These are phyloP conservation scores for Uromys caudimaculatus DNA, from an alignment of 2,797 vertebrate genomes.

Conservation along the genomic window DNA sequence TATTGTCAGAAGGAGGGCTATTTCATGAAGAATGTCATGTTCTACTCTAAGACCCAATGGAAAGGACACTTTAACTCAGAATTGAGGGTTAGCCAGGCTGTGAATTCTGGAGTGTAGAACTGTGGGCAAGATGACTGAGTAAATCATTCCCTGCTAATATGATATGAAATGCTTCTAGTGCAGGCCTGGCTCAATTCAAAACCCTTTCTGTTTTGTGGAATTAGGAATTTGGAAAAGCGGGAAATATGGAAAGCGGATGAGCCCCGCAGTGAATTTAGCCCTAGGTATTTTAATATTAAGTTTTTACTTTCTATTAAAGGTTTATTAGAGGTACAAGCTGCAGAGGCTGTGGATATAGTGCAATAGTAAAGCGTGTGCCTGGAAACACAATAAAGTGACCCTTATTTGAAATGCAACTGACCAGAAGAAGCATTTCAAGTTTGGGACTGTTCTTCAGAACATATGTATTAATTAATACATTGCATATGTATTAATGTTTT, in stretches of 20 bases:
- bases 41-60: background rate
- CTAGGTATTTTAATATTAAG: background rate
- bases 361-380: background rate
- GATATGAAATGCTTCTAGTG: background rate
- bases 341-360: too few species aligned
- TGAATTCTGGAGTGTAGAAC: background rate
- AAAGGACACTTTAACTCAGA: conserved; percentile 25
- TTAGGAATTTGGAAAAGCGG: conserved; percentile 20
- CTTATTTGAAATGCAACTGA: background rate
- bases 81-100: background rate
- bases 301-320: background rate
- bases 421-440: background rate
- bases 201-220: conserved; percentile 17
- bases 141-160: background rate
- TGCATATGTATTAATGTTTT: background rate
- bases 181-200: background rate
- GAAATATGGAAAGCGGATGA: conserved; percentile 21
- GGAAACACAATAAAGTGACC: background rate
- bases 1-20: background rate
- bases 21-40: background rate
- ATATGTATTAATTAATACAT: background rate
- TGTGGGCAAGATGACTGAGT: conserved; percentile 27
- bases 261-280: background rate
- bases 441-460: background rate
- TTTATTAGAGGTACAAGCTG: background rate